Evolutionary conservation across 2,888 invertebrate genomes (phyloP).

Genomic region (Zonitis immaculata): DNA sequence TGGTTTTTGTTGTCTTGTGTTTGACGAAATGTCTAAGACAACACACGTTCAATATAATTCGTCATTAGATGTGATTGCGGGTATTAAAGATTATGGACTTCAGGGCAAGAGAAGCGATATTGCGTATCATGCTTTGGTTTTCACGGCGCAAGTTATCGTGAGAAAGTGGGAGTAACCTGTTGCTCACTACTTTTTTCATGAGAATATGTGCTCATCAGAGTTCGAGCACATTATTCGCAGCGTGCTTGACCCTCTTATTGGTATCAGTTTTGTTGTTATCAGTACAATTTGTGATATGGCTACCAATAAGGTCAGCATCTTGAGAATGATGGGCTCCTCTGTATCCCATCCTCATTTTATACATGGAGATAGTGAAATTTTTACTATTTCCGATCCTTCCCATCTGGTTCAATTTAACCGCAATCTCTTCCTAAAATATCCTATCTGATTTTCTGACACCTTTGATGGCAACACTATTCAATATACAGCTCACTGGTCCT

Average conservation of each 20-base stretch:
- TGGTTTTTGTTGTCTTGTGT: not conserved
- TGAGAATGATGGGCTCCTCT: not conserved
- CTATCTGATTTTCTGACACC: not conserved
- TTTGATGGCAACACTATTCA: not conserved
- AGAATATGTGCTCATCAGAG: not conserved
- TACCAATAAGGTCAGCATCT: not conserved
- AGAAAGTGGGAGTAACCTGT: not conserved
- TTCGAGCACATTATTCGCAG: not conserved
- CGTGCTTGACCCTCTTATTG: not conserved
- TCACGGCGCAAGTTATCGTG: not conserved
- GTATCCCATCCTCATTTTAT: not conserved
- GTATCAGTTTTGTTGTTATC: not conserved
- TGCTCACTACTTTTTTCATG: constrained; percentile 3
- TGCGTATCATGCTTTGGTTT: not conserved
- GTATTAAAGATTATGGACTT: not conserved
- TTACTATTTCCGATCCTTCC: constrained; percentile 1
- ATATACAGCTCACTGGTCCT: too few species aligned
- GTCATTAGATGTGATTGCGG: not conserved
- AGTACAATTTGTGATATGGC: not conserved
- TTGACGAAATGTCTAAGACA: constrained; percentile 1
- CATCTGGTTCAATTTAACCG: constrained; percentile 1
- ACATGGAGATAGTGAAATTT: not conserved
- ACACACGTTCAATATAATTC: not conserved
- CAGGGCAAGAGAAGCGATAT: not conserved
- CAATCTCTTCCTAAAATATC: not conserved